Conservation (phyloP, 2,888 invertebrate genomes). For the Ariolimax columbianus region DNA sequence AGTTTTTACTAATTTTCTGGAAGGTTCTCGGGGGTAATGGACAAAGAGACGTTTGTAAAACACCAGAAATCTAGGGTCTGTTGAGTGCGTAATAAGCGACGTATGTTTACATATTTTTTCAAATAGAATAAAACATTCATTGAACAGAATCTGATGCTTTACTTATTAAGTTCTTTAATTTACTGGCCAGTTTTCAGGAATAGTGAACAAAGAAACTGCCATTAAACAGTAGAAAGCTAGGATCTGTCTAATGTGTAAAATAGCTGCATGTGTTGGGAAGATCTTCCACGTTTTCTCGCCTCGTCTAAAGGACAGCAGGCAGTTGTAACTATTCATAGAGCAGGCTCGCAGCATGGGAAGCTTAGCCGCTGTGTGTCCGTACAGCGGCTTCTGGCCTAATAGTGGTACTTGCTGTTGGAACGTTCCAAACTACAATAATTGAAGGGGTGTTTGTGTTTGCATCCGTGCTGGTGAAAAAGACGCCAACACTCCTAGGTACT, state of each 20-base stretch:
- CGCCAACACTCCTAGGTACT: too few species aligned
- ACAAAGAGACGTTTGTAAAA: too few species aligned
- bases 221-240: not conserved
- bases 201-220: not conserved
- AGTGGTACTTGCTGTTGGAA: constrained; percentile 33
- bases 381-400: constrained; percentile 8
- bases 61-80: too few species aligned
- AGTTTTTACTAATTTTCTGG: too few species aligned
- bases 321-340: constrained; percentile 27
- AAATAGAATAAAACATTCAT: too few species aligned
- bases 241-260: not conserved
- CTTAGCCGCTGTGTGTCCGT: constrained; percentile 42
- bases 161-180: too few species aligned
- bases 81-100: too few species aligned
- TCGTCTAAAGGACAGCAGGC: not conserved
- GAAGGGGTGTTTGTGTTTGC: constrained; percentile 38
- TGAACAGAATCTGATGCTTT: too few species aligned
- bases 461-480: not conserved
- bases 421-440: constrained; percentile 22
- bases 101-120: too few species aligned
- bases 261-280: not conserved
- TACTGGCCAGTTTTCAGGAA: not conserved
- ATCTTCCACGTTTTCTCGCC: not conserved
- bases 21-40: too few species aligned
- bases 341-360: constrained; percentile 21